phyloP scores from a whole-genome alignment of 2,797 vertebrate genomes.

The Podargus strigoides region DNA sequence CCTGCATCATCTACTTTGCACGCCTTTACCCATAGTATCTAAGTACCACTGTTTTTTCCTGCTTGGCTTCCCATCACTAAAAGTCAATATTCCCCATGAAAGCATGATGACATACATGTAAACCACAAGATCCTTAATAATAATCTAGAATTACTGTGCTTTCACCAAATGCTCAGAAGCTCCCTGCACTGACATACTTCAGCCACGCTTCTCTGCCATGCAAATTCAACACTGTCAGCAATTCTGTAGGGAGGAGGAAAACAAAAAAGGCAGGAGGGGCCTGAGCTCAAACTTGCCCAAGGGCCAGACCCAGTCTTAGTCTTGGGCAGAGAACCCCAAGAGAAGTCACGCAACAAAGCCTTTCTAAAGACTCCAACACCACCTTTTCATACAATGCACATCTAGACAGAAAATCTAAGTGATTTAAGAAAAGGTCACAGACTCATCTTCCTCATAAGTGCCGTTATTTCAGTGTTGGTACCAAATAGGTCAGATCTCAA shows the following conservation, averaged over 20 bases:
- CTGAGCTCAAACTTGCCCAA: not conserved
- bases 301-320: not conserved
- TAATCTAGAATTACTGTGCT: not conserved
- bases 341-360: not conserved
- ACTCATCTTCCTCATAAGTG: not conserved
- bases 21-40: not conserved
- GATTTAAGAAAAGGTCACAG: not conserved
- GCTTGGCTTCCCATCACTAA: too few species aligned
- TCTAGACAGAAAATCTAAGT: not conserved
- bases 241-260: not conserved
- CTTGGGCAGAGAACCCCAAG: not conserved
- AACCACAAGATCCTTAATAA: not conserved
- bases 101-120: fast-evolving
- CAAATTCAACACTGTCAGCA: not conserved
- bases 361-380: not conserved
- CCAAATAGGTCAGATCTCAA: not conserved
- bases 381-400: not conserved
- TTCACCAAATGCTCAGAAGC: not conserved
- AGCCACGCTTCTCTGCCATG: not conserved
- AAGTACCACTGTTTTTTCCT: too few species aligned
- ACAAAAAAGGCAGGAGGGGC: not conserved
- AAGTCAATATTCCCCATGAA: not conserved
- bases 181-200: not conserved
- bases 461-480: not conserved
- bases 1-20: not conserved